phyloP scores from a whole-genome alignment of 2,888 invertebrate genomes.

The Pandemis corylana region DNA sequence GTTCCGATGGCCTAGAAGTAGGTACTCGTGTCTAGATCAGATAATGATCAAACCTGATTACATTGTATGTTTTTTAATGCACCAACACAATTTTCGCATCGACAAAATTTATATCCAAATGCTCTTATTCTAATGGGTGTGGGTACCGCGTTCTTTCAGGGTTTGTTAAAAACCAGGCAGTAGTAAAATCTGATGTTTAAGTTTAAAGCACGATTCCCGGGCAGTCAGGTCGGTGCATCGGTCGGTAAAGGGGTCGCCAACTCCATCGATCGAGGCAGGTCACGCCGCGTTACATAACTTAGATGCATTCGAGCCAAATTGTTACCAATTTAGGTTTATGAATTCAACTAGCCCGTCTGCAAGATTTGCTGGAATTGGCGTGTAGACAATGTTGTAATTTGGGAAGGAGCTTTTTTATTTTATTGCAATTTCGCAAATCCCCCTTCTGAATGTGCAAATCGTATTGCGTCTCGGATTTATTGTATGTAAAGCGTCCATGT shows the following conservation, averaged over 20 bases:
- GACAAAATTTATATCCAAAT: background rate
- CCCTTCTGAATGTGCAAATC: slow-evolving; percentile 4
- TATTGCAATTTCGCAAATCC: slow-evolving; percentile 6
- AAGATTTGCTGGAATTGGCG: slow-evolving; percentile 46
- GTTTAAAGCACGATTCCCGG: slow-evolving; percentile 60
- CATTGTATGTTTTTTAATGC: background rate
- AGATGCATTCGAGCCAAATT: slow-evolving; percentile 64
- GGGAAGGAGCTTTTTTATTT: slow-evolving; percentile 10
- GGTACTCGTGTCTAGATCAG: background rate
- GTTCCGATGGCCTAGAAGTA: background rate
- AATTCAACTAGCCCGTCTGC: slow-evolving; percentile 47
- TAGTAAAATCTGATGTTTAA: slow-evolving; percentile 17
- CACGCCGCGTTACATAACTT: slow-evolving; percentile 52
- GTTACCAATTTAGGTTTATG: slow-evolving; percentile 62
- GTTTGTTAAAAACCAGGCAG: background rate
- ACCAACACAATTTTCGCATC: background rate
- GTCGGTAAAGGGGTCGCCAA: slow-evolving; percentile 78
- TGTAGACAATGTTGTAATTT: slow-evolving; percentile 17
- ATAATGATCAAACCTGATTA: background rate
- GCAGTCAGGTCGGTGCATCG: slow-evolving; percentile 78
- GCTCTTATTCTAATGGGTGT: background rate
- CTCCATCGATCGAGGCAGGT: slow-evolving; percentile 73
- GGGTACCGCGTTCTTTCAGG: background rate
- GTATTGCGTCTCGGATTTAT: background rate
- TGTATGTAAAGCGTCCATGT: background rate